Base-by-base conservation (phyloP, 2,888 invertebrate genomes). In the Hemistola chrysoprasaria region DNA sequence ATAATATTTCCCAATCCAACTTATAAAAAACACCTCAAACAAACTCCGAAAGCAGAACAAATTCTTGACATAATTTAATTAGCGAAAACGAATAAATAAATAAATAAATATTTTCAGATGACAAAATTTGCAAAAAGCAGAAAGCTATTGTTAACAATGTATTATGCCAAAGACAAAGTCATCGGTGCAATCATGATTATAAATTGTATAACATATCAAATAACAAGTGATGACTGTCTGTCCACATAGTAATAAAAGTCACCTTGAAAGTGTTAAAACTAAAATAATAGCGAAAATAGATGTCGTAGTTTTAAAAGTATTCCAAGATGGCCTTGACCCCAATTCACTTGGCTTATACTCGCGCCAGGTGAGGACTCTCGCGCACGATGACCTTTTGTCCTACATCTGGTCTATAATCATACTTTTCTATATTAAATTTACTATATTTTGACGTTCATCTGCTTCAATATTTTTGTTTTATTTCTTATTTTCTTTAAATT, bases 271-370 rank as follows among this genome's bases (percentile, higher is more conserved):
- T 49, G 50, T 37, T 34, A 62, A 59, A 56, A 54, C 56, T 45
- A 61, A 62, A 62, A 65, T 59, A 61, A 53, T 40, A 49, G 37
- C 46, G 50, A 50, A 50, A 53, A 38, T 40, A 61, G 53, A 50
- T 66, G 64, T 22, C 54, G 62, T 65, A 63, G 61, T 75, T 78
- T 79, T 72, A 74, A 71, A 75, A 81, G 69, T 67, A 57, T 54
- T 70, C 53, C 71, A 63, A 70, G 65, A 78, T 84, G 84, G 75
- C 84, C 84, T 84, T 84, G 84, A 86, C 86, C 85, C 62, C 72
- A 70, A 69, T 85, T 59, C 59, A 66, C 58, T 82, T 81, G 81
- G 79, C 81, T 65, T 57, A 61, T 62, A 57, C 53, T 50, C 53
- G 59, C 62, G 69, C 69, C 73, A 77, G 72, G 72, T 77, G 75